Base-by-base conservation (phyloP, 2,113 vertebrate genomes). In the Paedocypris sp. region DNA sequence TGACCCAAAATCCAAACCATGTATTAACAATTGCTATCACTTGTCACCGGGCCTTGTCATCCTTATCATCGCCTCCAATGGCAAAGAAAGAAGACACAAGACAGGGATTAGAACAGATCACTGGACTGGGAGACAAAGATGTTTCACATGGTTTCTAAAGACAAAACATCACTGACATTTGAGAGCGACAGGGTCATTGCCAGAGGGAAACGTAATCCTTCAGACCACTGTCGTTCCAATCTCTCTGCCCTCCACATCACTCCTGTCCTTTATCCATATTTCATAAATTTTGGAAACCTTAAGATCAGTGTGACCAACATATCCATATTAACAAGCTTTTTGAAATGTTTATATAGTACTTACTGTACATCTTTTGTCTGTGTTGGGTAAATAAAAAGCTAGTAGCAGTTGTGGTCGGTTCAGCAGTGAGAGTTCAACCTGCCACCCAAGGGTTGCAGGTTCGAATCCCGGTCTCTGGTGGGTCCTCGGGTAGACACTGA, bases 111-210 rank as follows among this genome's bases (percentile, higher is more conserved):
- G 12, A 50, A 66, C 39, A 63, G 76, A 59, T 79, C 67, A 75
- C 16, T 16, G 11, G 11, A 41, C 68, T 23, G 56, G 52, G 56
- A 46, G 33, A 23, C 3, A 25, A 47, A 56, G 42, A 70, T 69
- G 77, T 72, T 80, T 76, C 68, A 77, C 73, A 79, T 79, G 77
- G 79, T 82, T 65, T 72, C 62, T 68, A 67, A 78, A 79, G 81
- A 82, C 70, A 80, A 82, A 84, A 79, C 74, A 78, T 50, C 26
- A 64, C 1, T 81, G 83, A 82, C 80, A 81, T 82, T 83, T 83
- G 68, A 58, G 49, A 39, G 62, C 38, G 25, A 25, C 8, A 22
- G 60, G 49, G 66, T 58, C 11, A 29, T 35, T 46, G 43, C 4
- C 51, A 62, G 50, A 47, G 46, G 70, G 79, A 73, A 81, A 85